Conservation (phyloP, 2,797 vertebrate genomes). For the Staurois parvus region DNA sequence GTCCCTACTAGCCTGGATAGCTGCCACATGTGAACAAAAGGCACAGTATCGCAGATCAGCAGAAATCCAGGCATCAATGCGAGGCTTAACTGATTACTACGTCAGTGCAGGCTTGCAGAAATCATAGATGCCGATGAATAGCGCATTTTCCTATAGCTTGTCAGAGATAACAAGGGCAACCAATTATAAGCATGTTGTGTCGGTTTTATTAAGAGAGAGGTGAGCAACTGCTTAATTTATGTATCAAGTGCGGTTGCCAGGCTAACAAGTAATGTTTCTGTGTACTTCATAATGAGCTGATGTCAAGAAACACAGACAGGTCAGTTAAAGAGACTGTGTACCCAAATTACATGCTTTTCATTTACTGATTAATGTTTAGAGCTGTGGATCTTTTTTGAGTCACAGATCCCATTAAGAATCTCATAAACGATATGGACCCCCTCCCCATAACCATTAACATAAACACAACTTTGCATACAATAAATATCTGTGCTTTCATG, state of each 20-base stretch:
- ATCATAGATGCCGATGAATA: conserved; percentile 15
- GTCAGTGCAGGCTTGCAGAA: conserved; percentile 23
- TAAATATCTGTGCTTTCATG: no score
- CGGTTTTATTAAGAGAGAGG: neutral
- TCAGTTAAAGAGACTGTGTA: neutral
- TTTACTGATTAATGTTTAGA: neutral
- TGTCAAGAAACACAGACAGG: neutral
- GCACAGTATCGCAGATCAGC: conserved; percentile 41
- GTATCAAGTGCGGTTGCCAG: neutral
- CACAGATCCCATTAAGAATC: no score
- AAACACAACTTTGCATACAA: no score
- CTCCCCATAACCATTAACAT: no score
- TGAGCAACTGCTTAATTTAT: conserved; percentile 16
- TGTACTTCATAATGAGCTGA: neutral
- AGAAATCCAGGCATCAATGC: conserved; percentile 19
- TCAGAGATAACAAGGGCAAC: conserved; percentile 29
- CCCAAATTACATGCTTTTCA: neutral
- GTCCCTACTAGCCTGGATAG: conserved; percentile 25
- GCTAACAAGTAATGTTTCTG: neutral
- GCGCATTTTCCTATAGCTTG: neutral
- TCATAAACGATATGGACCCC: no score
- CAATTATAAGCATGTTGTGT: conserved; percentile 7
- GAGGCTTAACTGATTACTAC: conserved; percentile 3
- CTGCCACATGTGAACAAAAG: conserved; percentile 14
- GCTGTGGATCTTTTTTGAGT: no score